Percentiles rank a stretch among this genome's conserved stretches.
These are phyloP conservation scores for Steinernema feltiae DNA, from an alignment of 1,140 invertebrate genomes.

Conservation along the genomic window DNA sequence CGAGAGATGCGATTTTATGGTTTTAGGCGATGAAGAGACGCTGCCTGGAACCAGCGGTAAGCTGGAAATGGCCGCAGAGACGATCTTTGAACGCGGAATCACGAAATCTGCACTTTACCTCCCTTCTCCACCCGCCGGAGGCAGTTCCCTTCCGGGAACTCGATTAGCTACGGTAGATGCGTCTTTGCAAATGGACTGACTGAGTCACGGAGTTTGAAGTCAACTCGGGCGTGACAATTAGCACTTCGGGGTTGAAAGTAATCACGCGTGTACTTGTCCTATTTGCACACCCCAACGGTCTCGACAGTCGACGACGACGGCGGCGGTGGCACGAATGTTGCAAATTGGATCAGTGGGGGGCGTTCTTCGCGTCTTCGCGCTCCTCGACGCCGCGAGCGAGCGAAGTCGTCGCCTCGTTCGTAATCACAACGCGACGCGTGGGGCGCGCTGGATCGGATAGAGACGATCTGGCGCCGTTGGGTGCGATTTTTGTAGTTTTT, in stretches of 20 bases:
- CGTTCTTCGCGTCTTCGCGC: neutral
- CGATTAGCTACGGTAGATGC: conserved; percentile 6
- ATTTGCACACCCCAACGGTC: conserved; percentile 7
- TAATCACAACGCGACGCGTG: neutral
- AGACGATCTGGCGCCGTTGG: neutral
- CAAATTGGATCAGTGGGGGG: conserved; percentile 14
- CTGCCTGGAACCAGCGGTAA: too few relatives aligned
- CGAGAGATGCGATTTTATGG: too few relatives aligned
- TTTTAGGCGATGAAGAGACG: too few relatives aligned
- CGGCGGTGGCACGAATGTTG: neutral
- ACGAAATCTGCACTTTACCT: too few relatives aligned
- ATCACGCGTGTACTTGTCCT: conserved; percentile 9
- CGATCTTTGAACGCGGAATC: neutral
- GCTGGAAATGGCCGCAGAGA: neutral
- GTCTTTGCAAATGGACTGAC: neutral
- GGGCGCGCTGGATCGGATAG: neutral
- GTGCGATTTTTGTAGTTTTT: neutral
- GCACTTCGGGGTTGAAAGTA: conserved; percentile 1
- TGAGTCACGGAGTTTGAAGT: neutral
- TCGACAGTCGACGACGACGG: neutral
- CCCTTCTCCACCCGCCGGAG: too few relatives aligned
- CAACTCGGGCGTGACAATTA: neutral
- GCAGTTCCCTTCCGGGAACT: too few relatives aligned
- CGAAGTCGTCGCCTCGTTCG: neutral
- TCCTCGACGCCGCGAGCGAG: neutral